Evolutionary conservation across 2,113 vertebrate genomes (phyloP), one percentile per base, ranked within the genome.

Genomic region (Oreochromis niloticus): DNA sequence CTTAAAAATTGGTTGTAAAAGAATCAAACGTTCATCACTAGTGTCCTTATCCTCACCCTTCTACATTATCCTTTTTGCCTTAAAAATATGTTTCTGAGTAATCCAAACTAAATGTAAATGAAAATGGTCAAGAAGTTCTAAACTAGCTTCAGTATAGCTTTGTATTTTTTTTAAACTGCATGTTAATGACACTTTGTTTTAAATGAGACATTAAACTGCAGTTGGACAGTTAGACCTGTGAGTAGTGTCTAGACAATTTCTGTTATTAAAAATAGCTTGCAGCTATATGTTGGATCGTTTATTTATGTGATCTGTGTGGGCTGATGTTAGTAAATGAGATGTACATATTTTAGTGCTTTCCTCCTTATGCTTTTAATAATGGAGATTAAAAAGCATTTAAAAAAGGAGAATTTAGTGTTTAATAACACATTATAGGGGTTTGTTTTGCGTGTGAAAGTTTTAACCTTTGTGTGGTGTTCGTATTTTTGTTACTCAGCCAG

Each of bases 121-220:
- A 59, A 30, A 0, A 59, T 59, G 56, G 27, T 59, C n/a, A n/a
- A n/a, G n/a, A n/a, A n/a, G n/a, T n/a, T n/a, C 27, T 30, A 59
- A 59, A 59, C 4, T 16, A 59, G 0, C 13, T 59, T 30, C 4
- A 59, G 2, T 59, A 59, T 30, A 59, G 56, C 56, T 59, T 59
- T 27, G 1, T 57, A 14, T 27, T 57, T 57, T 0, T 19, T 14
- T 30, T 30, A 8, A 30, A 57, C 55, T 57, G 56, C 7, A 30
- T 16, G 56, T 16, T 59, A 30, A 59, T 3, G 0, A 16, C 27
- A 59, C 2, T 59, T 59, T 30, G 3, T 59, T 59, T 59, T 1
- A 59, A 59, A 0, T 9, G 13, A 59, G 16, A 9, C 0, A 27
- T 32, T 59, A 32, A 59, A 32, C 27, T 16, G 56, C 0, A 0